Base-by-base conservation (phyloP, 2,113 vertebrate species). In the Cinclus mexicanus region DNA sequence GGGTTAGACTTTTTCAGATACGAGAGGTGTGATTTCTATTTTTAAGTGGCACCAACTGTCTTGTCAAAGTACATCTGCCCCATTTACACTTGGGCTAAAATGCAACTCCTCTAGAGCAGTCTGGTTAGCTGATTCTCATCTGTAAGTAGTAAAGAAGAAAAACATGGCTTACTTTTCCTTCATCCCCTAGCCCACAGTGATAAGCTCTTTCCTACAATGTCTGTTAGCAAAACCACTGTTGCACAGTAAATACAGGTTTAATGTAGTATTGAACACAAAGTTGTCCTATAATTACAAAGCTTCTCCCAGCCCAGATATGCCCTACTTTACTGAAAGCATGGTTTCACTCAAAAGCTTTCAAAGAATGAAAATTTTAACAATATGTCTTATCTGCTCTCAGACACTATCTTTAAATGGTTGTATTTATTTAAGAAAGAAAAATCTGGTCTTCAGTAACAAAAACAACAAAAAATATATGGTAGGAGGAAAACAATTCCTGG, bases 41-140 rank as follows among this genome's bases (percentile, higher is more conserved):
- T 94, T 93, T 81, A 91, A 91, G 72, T 24, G 47, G 44, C 63
- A 74, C 35, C 87, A 92, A 63, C 55, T 89, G 76, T 55, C 64
- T 70, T 42, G 17, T 81, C 3, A 16, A 80, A 52, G 26, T 41
- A 71, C 0, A 3, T 57, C 64, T 93, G 83, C 29, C 64, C 72
- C 39, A 75, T 91, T 96, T 81, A 95, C 60, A 94, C 39, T 67
- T 84, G 33, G 55, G 64, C 25, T 91, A 81, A 95, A 93, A 91
- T 74, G 10, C 39, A 33, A 61, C 46, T 61, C 17, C 29, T 63
- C 65, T 37, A 67, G 12, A 89, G 55, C 28, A 81, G 18, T 49
- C 39, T 89, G 72, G 25, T 65, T 91, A 81, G 50, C 28, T 50
- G 31, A 57, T 46, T 78, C 29, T 70, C 15, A 41, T 68, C 8